Base-by-base conservation (phyloP, 2,113 vertebrate genomes). In the Donacobius atricapilla region DNA sequence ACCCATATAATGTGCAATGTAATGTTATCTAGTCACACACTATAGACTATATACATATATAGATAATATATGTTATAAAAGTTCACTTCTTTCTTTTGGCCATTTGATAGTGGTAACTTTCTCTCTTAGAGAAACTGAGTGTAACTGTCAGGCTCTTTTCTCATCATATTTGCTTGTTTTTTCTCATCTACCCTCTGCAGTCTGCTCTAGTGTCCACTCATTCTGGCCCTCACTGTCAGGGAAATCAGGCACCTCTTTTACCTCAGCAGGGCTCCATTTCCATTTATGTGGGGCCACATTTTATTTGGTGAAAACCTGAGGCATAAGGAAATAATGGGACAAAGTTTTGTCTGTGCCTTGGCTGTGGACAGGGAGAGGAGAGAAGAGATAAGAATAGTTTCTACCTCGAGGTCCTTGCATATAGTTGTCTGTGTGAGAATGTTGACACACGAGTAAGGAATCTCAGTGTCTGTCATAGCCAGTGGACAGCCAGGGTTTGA, bases 371-470 rank as follows among this genome's bases (percentile, higher is more conserved):
- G 13, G 30, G 47, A n/a, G n/a, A n/a, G n/a, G 37, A 73, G 7
- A 54, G 17, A 73, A 84, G 23, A 53, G 9, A 10, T 7, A 77
- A 44, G 10, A 63, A 58, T n/a, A n/a, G n/a, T n/a, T n/a, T n/a
- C n/a, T n/a, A n/a, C 33, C 39, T 90, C 0, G 0, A 60, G 11
- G 4, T 57, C 10, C 4, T 80, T 20, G 13, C 3, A 9, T 16
- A n/a, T 17, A 56, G 13, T 27, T 45, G 12, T 70, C 65, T 70
- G 5, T 33, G 12, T 8, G 9, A 83, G 7, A 16, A 44, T 56
- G 18, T 19, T 1, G 1, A 39, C 11, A 27, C 3, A 8, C 14
- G 7, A 47, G 14, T 33, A 87, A 90, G 8, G n/a, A 83, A 72
- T 48, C 25, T 35, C 24, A 31, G 3, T 30, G 71, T 76, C 24